Evolutionary conservation across 2,888 invertebrate species (phyloP), one percentile per base, ranked within the genome.

Genomic region (Diaperis boleti): DNA sequence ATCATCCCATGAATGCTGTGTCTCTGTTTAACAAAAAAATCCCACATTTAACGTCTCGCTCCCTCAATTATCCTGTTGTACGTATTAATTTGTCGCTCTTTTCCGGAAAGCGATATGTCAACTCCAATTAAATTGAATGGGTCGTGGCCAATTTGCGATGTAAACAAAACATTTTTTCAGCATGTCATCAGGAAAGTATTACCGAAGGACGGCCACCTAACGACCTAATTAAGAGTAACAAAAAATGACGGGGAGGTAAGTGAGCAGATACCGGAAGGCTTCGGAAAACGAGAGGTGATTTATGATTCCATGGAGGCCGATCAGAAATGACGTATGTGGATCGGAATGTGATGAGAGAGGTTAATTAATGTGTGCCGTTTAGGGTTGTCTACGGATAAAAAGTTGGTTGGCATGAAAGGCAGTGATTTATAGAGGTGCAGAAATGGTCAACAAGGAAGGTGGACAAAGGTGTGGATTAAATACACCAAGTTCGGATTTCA

Each of bases 1-100:
- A 92, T 94, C 93, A 94, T 94, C 69, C 94, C 94, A 81, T 94
- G 93, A 79, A 95, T 94, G 82, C 92, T 92, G 85, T 92, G 92
- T 77, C 92, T 87, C 92, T 92, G 85, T 68, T 67, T 70, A 33
- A 60, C 52, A 60, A 52, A 60, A 13, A 41, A 14, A 39, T 10
- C 4, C 6, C 8, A 22, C 10, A 15, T 42, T 57, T 26, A 33
- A 14, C 11, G 8, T 39, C 18, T 35, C 42, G 14, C 17, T 13
- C 22, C 31, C 33, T 42, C 14, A 6, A 56, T n/a, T n/a, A n/a
- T n/a, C n/a, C n/a, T n/a, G n/a, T n/a, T 47, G 17, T n/a, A 29
- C 29, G 29, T 35, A 59, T 59, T 59, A 59, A 59, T 50, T 59
- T 35, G 18, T 10, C 20, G 26, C 37, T 26, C 20, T 47, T 44